Evolutionary conservation across 2,113 vertebrate genomes (phyloP), one percentile per base, ranked within the genome.

Genomic region (Psephotus haematonotus): DNA sequence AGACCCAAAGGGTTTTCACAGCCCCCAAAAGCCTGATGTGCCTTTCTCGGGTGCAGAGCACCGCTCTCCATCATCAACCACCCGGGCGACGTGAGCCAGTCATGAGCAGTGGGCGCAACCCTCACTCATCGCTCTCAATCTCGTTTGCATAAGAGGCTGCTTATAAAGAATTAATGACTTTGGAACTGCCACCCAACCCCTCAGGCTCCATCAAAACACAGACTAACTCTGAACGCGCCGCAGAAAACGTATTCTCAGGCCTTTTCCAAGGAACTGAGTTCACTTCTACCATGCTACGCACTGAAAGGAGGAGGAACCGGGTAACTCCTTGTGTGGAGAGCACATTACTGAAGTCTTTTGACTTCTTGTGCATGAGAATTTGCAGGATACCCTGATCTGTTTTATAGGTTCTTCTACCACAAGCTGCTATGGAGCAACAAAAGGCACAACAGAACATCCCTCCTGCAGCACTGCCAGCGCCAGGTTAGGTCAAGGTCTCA

Each of bases 91-190:
- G 9, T 0, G 14, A 17, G 0, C 3, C 44, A 20, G 5, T 29
- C 13, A 24, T 0, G 2, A 90, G 82, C 79, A 64, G 60, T 24
- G 29, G 75, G 80, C 35, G 70, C n/a, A 83, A 29, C 13, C 25
- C 55, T 44, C 46, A 33, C 35, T 27, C 41, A 69, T 55, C 62
- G 9, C 31, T 69, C 86, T 57, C 88, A 4, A 43, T 28, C 7
- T 3, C 7, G 25, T 84, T 69, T 82, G 80, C 76, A 17, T 86
- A 92, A 92, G 52, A 96, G 65, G 76, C 13, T 92, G 82, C 62
- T 88, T 37, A 88, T 88, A 64, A 96, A 86, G 55, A 90, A 90
- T 90, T 94, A 75, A 93, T 81, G 62, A 64, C 46, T 92, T 86
- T 63, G 49, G 29, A 95, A 93, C 28, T 57, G 70, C 81, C 90